Conservation (phyloP, 1,140 invertebrate species). For the Stegodyphus mimosarum region DNA sequence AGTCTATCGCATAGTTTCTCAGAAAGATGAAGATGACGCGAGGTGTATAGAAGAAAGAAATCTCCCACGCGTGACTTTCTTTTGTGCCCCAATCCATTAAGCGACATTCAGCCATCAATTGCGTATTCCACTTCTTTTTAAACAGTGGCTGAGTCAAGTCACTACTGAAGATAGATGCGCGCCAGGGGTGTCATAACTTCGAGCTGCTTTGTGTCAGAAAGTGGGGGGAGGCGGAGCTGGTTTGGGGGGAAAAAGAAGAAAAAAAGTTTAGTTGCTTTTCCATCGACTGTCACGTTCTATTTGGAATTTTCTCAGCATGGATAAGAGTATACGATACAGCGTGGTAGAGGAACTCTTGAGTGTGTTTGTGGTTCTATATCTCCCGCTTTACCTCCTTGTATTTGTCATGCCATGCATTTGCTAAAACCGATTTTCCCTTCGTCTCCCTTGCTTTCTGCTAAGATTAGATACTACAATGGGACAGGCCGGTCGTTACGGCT, state of each 20-base stretch:
- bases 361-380: constrained; percentile 24
- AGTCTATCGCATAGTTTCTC: no score
- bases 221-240: neutral
- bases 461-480: no score
- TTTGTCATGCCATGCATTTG: constrained; percentile 26
- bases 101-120: constrained; percentile 36
- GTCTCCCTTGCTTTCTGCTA: no score
- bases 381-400: constrained; percentile 7
- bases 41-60: no score
- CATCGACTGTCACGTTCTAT: no score
- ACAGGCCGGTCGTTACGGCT: no score
- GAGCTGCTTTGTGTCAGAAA: constrained; percentile 31
- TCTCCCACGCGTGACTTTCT: no score
- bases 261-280: no score
- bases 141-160: constrained; percentile 10
- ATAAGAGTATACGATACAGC: neutral
- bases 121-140: constrained; percentile 25
- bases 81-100: constrained; percentile 17
- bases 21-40: no score
- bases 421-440: constrained; percentile 12
- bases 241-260: no score
- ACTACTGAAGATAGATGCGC: constrained; percentile 16
- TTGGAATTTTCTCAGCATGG: no score
- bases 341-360: neutral
- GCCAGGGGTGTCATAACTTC: constrained; percentile 11